phyloP scores from a whole-genome alignment of 2,113 vertebrate genomes.

The Pandion haliaetus region DNA sequence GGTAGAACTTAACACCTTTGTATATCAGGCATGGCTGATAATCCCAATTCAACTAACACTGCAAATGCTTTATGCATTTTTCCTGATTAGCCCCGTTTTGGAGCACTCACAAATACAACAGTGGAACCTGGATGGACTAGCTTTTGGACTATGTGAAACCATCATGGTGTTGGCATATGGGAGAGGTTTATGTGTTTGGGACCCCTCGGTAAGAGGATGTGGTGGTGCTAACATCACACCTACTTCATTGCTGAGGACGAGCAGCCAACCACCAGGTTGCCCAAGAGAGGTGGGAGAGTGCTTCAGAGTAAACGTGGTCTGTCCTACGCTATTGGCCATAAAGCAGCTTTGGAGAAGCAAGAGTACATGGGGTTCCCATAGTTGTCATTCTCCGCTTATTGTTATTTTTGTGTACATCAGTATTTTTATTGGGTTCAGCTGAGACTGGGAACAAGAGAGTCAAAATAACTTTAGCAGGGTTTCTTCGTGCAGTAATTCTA shows the following conservation, averaged over 20 bases:
- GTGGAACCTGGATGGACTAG: not conserved
- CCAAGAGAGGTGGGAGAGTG: not conserved
- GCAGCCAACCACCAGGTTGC: not conserved
- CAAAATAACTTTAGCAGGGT: not conserved
- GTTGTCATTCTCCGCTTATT: not conserved
- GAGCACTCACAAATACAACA: not conserved
- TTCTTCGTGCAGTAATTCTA: constrained; percentile 4
- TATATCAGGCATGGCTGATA: not conserved
- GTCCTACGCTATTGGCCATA: not conserved
- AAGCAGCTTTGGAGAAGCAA: not conserved
- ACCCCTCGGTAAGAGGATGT: not conserved
- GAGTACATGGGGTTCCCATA: not conserved
- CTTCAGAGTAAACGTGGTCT: not conserved
- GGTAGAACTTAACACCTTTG: not conserved
- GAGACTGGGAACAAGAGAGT: not conserved
- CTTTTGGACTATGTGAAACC: not conserved
- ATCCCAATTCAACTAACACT: not conserved
- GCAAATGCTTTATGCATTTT: not conserved
- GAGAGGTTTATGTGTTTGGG: not conserved
- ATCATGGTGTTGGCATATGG: accelerated
- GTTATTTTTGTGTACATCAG: not conserved
- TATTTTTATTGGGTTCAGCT: not conserved
- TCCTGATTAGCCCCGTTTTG: not conserved
- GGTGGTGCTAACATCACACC: not conserved
- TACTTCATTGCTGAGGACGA: not conserved